Evolutionary conservation across 1,140 invertebrate species (phyloP).

Genomic region (Anthonomus grandis): DNA sequence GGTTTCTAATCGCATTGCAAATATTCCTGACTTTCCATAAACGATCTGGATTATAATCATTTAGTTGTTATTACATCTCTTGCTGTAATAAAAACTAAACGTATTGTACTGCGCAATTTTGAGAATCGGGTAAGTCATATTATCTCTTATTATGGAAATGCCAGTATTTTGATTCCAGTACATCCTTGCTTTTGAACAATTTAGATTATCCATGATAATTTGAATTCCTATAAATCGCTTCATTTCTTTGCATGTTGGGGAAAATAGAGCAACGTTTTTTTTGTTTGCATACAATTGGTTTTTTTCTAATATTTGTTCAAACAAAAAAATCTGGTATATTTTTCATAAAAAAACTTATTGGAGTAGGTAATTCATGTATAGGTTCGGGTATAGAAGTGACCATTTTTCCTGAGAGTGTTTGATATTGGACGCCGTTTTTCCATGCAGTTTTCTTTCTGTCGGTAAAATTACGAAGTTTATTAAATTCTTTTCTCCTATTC

Average conservation of each 20-base stretch:
- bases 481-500: not conserved
- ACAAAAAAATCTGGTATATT: constrained; percentile 8
- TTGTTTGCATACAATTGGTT: constrained; percentile 4
- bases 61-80: too few relatives aligned
- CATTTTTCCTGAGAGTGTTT: not conserved
- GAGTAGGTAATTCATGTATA: not conserved
- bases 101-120: constrained; percentile 5
- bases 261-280: constrained; percentile 2
- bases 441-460: not conserved
- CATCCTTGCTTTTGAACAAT: constrained; percentile 9
- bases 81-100: constrained; percentile 4
- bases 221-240: too few relatives aligned
- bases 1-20: constrained; percentile 32
- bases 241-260: too few relatives aligned
- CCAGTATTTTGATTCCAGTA: constrained; percentile 10
- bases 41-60: too few relatives aligned
- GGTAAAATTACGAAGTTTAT: not conserved
- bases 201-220: not conserved
- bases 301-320: constrained; percentile 4
- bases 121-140: constrained; percentile 10
- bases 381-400: too few relatives aligned
- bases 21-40: constrained; percentile 35
- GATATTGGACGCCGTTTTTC: not conserved
- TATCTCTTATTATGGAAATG: constrained; percentile 6
- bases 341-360: constrained; percentile 12